Percentiles rank a stretch among this genome's conserved stretches.
Evolutionary conservation across 1,140 invertebrate species (phyloP).

Genomic region (Drosophila albomicans): DNA sequence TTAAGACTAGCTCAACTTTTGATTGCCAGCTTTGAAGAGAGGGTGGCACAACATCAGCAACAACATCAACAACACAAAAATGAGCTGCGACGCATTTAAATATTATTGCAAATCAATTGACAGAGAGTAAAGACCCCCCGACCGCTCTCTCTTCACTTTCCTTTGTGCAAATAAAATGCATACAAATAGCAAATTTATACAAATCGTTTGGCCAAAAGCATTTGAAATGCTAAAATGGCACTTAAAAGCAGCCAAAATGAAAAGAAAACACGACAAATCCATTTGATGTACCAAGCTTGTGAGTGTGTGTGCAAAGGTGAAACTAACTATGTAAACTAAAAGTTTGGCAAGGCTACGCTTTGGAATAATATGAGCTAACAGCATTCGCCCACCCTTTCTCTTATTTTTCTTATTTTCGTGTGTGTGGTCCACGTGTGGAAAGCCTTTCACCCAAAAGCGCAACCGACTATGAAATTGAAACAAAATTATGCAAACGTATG

Average conservation of each 20-base stretch:
- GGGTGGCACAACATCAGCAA: conserved; percentile 44
- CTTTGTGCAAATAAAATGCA: conserved; percentile 77
- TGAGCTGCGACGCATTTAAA: conserved; percentile 77
- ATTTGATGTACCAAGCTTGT: conserved; percentile 77
- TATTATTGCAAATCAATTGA: conserved; percentile 84
- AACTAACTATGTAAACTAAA: conserved; percentile 78
- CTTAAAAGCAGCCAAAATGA: conserved; percentile 82
- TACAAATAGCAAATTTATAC: conserved; percentile 84
- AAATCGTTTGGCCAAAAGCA: conserved; percentile 63
- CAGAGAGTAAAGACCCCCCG: conserved; percentile 1
- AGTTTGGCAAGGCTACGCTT: conserved; percentile 29
- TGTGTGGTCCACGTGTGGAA: conserved; percentile 55
- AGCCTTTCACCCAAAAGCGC: conserved; percentile 72
- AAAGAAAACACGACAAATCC: conserved; percentile 83
- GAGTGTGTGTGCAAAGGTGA: conserved; percentile 52
- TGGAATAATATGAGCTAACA: conserved; percentile 54
- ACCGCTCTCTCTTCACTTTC: background rate
- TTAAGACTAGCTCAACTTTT: conserved; percentile 41
- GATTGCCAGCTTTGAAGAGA: conserved; percentile 48
- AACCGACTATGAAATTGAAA: conserved; percentile 84
- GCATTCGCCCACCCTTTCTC: background rate
- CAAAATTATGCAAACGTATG: conserved; percentile 76
- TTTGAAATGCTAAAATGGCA: conserved; percentile 84
- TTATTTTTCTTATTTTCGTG: conserved; percentile 9
- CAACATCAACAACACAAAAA: conserved; percentile 22